Evolutionary conservation across 2,797 vertebrate genomes (phyloP), one percentile per base, ranked within the genome.

Genomic region (Platalea minor): DNA sequence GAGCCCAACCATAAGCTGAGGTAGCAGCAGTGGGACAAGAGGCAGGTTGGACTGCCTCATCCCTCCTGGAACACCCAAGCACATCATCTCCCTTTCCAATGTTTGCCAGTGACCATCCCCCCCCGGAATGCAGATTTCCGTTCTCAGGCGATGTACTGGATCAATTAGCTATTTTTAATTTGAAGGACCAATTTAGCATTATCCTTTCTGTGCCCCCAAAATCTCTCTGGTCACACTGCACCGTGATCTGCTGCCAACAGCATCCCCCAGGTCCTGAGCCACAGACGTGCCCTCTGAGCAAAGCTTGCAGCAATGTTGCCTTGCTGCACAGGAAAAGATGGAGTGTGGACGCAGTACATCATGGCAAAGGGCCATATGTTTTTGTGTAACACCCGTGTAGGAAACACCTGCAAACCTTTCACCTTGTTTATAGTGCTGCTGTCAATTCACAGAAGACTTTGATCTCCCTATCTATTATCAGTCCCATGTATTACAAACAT

Each of bases 401-500:
- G 89, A 96, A 97, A 94, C 96, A 97, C 96, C 91, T 96, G 96
- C 73, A 95, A 70, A 76, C 94, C 81, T 46, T 95, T 93, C 89
- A 85, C 94, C 91, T 85, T 94, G 75, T 96, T 97, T 93, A 85
- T 82, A 87, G 88, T 39, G 26, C 81, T 89, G 85, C 91, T 96
- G 85, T 89, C 89, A 95, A 88, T 78, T 88, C 81, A 89, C 51
- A 95, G 64, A 75, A 77, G 79, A 75, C 96, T 97, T 97, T 97
- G 96, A 96, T 97, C 96, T 95, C 80, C 85, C 73, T 94, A 69
- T 92, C 94, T 93, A 76, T 96, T 96, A 95, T 94, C 85, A 93
- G 81, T 54, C 65, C 39, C 54, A 4, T 72, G 39, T 59, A 81
- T 90, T 95, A 93, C 86, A 95, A 93, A 89, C 50, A 77, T 61